A percentile compares a stretch with the other conserved stretches of the same genome.
phyloP scores from a whole-genome alignment of 2,797 vertebrate genomes.

The Hyperoplus lanceolatus region DNA sequence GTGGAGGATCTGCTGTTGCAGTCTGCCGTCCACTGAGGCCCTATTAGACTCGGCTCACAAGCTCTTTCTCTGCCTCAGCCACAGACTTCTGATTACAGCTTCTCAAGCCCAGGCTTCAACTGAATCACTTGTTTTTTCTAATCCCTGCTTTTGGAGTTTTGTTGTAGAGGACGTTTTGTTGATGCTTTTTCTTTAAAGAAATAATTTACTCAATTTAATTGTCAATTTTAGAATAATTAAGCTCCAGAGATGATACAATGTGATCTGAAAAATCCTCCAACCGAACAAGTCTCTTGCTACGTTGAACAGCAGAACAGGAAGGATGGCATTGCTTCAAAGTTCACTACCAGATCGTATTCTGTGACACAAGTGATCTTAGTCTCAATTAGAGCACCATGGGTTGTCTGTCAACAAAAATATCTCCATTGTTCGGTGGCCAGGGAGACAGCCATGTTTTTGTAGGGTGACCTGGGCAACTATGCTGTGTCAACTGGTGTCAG shows the following conservation, averaged over 20 bases:
- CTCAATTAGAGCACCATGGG: slow-evolving; percentile 73
- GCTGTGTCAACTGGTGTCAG: slow-evolving; percentile 89
- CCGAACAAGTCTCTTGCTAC: slow-evolving; percentile 51
- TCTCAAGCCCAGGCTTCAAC: slow-evolving; percentile 18
- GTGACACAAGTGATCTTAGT: slow-evolving; percentile 75
- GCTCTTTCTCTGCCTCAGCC: slow-evolving; percentile 53
- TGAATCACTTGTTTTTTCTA: slow-evolving; percentile 21
- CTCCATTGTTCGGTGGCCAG: slow-evolving; percentile 79
- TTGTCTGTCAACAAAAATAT: slow-evolving; percentile 80
- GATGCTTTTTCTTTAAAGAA: neutral
- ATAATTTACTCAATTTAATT: neutral
- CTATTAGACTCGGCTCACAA: slow-evolving; percentile 83
- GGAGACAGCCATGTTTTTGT: slow-evolving; percentile 86
- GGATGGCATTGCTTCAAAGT: slow-evolving; percentile 78
- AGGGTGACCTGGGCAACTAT: slow-evolving; percentile 85
- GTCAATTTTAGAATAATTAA: neutral
- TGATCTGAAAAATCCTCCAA: slow-evolving; percentile 33
- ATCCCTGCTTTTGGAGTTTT: slow-evolving; percentile 7
- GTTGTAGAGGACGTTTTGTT: neutral
- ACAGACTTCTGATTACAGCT: slow-evolving; percentile 40
- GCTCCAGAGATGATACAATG: slow-evolving; percentile 8
- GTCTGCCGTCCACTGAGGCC: slow-evolving; percentile 85
- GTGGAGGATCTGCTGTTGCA: slow-evolving; percentile 72
- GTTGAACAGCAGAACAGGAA: slow-evolving; percentile 71
- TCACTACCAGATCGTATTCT: slow-evolving; percentile 69